Evolutionary conservation across 2,797 vertebrate genomes (phyloP), one percentile per base, ranked within the genome.

Genomic region (Cheirogaleus major): DNA sequence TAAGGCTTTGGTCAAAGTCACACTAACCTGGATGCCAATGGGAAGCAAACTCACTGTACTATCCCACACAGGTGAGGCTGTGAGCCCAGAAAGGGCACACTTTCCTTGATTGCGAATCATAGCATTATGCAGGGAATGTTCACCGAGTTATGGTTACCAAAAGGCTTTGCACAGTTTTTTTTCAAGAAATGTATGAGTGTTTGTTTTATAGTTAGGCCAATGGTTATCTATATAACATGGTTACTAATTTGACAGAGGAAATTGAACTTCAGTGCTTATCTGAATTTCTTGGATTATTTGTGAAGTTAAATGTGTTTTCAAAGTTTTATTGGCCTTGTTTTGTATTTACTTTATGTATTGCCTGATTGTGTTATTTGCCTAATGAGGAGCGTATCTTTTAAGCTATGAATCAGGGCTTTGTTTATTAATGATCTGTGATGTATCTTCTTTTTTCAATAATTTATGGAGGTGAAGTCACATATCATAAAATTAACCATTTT

Each of bases 391-490:
- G 1, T 57, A 61, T 41, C 50, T 59, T 69, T 85, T 45, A 22
- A 94, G 72, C 38, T 72, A 52, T 79, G 63, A 43, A 52, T 35
- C 23, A 43, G 43, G 22, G 22, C 22, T 52, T 61, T 75, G 13
- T 41, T 76, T 82, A 48, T 75, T 30, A 72, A 32, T 67, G 18
- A 67, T 20, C 25, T 38, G 10, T 30, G 35, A 69, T 5, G 1
- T 30, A 72, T 41, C 35, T 95, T 90, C 61, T 32, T 90, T 50
- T 45, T 59, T 27, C 11, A 95, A 30, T n/a, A 70, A 18, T n/a
- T 18, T 91, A 55, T 55, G 52, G 45, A 17, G 4, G 22, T 13
- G n/a, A 85, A 52, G 43, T 30, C 9, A 50, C 13, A 6, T 18
- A 63, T 91, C 23, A 35, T 22, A 20, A 38, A 57, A 27, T 38